Conservation (phyloP, 2,113 vertebrate species). For the Bucco capensis region DNA sequence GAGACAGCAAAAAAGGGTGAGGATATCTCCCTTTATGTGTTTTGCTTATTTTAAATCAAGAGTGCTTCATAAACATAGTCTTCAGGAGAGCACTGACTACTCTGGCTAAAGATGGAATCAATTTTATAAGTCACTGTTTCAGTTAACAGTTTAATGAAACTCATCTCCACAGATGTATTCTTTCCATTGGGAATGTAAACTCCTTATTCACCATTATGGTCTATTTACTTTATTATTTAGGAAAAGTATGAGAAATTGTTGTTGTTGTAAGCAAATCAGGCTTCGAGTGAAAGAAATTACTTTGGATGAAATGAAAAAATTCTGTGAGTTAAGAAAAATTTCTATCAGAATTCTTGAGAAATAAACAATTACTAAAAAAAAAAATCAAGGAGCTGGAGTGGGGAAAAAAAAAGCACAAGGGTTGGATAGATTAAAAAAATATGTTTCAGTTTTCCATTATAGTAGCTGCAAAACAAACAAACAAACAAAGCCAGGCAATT, state of each 20-base stretch:
- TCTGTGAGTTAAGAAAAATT: not conserved
- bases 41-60: constrained; percentile 34
- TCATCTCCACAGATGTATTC: constrained; percentile 63
- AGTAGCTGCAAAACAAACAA: not conserved
- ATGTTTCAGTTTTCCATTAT: not conserved
- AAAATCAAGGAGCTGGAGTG: not conserved
- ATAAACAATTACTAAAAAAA: not conserved
- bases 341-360: constrained; percentile 6
- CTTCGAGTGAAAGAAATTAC: not conserved
- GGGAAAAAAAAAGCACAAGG: not conserved
- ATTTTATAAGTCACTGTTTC: constrained; percentile 52
- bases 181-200: constrained; percentile 63
- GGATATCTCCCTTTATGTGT: constrained; percentile 13
- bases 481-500: not conserved
- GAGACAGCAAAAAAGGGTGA: constrained; percentile 61
- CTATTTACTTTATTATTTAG: constrained; percentile 42
- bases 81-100: not conserved
- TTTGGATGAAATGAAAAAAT: not conserved
- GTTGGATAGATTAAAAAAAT: not conserved
- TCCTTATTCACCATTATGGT: constrained; percentile 3
- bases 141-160: constrained; percentile 56
- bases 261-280: not conserved
- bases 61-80: not conserved
- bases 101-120: constrained; percentile 47
- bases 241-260: constrained; percentile 17